Conservation (phyloP, 2,888 invertebrate species). For the Volucella zonaria region DNA sequence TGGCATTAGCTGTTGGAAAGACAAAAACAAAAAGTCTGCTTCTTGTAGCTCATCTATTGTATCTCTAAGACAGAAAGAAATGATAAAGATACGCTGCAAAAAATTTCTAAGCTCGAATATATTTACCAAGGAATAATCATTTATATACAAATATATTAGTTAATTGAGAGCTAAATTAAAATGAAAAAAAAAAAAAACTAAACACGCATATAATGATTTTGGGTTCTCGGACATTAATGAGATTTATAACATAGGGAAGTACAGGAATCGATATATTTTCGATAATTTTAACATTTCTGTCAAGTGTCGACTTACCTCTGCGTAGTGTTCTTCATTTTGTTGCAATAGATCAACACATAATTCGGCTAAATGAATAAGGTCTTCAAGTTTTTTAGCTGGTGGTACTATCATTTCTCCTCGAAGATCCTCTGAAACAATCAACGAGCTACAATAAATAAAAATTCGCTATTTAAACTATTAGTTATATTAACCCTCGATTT, state of each 20-base stretch:
- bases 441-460: conserved; percentile 4
- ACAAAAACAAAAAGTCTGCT: too few species aligned
- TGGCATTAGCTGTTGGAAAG: too few species aligned
- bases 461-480: neutral
- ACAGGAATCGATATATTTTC: conserved; percentile 32
- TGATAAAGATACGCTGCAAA: neutral
- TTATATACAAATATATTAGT: neutral
- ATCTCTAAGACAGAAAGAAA: too few species aligned
- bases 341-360: conserved; percentile 98
- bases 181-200: neutral
- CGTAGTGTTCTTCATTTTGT: conserved; percentile 99
- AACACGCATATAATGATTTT: conserved; percentile 44
- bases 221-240: conserved; percentile 47
- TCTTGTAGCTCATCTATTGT: too few species aligned
- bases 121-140: neutral
- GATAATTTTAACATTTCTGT: neutral
- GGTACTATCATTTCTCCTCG: conserved; percentile 91
- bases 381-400: conserved; percentile 95
- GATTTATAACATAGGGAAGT: conserved; percentile 8
- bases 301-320: conserved; percentile 90
- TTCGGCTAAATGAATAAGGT: conserved; percentile 97
- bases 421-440: conserved; percentile 86
- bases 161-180: too few species aligned
- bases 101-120: conserved; percentile 2
- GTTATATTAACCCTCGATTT: conserved; percentile 93